phyloP scores from a whole-genome alignment of 2,797 vertebrate genomes.

The Triplophysa yarkandensis region DNA sequence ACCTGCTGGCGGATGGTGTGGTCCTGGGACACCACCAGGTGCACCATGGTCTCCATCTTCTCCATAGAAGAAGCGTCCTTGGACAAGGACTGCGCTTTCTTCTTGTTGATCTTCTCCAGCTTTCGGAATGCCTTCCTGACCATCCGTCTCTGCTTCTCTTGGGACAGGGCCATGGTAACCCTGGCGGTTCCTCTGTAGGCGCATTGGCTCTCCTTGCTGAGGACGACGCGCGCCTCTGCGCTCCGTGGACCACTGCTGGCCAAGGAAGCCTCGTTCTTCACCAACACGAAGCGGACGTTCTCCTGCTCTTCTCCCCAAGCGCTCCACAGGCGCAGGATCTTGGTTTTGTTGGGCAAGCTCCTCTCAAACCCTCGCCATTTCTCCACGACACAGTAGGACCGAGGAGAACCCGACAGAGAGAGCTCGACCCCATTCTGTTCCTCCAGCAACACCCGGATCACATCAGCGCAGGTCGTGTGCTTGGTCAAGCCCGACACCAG shows the following conservation, averaged over 20 bases:
- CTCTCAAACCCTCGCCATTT: slow-evolving; percentile 97
- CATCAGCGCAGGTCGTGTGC: slow-evolving; percentile 91
- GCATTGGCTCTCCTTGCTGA: slow-evolving; percentile 84
- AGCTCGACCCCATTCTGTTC: slow-evolving; percentile 80
- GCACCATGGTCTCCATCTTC: slow-evolving; percentile 95
- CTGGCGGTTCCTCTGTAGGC: slow-evolving; percentile 64
- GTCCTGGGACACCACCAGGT: slow-evolving; percentile 95
- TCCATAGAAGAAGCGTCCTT: slow-evolving; percentile 78
- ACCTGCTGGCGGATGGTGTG: slow-evolving; percentile 97
- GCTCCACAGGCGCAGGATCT: slow-evolving; percentile 88
- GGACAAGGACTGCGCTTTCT: slow-evolving; percentile 73
- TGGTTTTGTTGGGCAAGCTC: slow-evolving; percentile 91
- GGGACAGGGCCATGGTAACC: slow-evolving; percentile 72
- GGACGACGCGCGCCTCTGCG: slow-evolving; percentile 91
- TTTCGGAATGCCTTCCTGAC: slow-evolving; percentile 96
- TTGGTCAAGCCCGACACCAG: slow-evolving; percentile 89
- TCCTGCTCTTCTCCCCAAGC: slow-evolving; percentile 95
- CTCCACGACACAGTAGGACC: slow-evolving; percentile 93
- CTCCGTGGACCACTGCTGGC: slow-evolving; percentile 89
- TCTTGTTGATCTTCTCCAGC: slow-evolving; percentile 91
- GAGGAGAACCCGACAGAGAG: slow-evolving; percentile 83
- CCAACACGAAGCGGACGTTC: slow-evolving; percentile 92
- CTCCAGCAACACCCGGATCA: slow-evolving; percentile 87
- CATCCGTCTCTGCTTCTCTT: slow-evolving; percentile 89
- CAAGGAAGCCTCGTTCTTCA: slow-evolving; percentile 89